Evolutionary conservation across 2,113 vertebrate genomes (phyloP).

Genomic region (Podilymbus podiceps): DNA sequence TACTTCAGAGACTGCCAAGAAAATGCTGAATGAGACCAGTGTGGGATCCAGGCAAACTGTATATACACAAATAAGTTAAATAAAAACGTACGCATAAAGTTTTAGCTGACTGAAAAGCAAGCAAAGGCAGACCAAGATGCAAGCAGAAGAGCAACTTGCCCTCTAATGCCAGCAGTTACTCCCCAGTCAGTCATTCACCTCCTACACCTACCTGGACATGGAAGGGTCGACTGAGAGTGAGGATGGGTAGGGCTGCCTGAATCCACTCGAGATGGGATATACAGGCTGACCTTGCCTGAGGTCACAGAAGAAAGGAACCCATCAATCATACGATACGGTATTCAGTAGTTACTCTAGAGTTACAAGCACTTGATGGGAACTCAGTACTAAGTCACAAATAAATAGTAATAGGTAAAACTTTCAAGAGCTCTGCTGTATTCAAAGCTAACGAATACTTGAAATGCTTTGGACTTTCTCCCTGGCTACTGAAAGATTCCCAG

Average conservation of each 20-base stretch:
- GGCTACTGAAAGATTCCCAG: background rate
- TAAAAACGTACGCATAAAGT: slow-evolving; percentile 39
- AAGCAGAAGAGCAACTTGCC: slow-evolving; percentile 68
- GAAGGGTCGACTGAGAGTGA: slow-evolving; percentile 82
- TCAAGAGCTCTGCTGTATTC: background rate
- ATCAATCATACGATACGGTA: slow-evolving; percentile 72
- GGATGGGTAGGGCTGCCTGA: slow-evolving; percentile 83
- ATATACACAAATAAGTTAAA: slow-evolving; percentile 55
- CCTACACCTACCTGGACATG: slow-evolving; percentile 83
- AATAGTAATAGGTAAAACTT: background rate
- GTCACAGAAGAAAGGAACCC: slow-evolving; percentile 83
- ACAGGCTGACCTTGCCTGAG: slow-evolving; percentile 87
- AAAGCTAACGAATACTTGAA: background rate
- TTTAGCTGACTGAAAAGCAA: slow-evolving; percentile 73
- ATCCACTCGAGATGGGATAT: slow-evolving; percentile 83
- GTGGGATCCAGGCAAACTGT: slow-evolving; percentile 76
- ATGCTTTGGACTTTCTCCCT: background rate
- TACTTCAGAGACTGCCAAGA: slow-evolving; percentile 18
- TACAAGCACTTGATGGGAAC: slow-evolving; percentile 53
- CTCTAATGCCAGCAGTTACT: slow-evolving; percentile 61
- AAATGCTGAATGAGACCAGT: slow-evolving; percentile 54
- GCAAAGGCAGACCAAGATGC: slow-evolving; percentile 70
- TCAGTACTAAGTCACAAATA: background rate
- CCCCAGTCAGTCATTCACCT: slow-evolving; percentile 61
- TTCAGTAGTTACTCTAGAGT: slow-evolving; percentile 52